Percentiles rank a stretch among this genome's conserved stretches.
These are phyloP conservation scores for Callaeas wilsoni DNA, from an alignment of 2,113 vertebrate species.

Conservation along the genomic window DNA sequence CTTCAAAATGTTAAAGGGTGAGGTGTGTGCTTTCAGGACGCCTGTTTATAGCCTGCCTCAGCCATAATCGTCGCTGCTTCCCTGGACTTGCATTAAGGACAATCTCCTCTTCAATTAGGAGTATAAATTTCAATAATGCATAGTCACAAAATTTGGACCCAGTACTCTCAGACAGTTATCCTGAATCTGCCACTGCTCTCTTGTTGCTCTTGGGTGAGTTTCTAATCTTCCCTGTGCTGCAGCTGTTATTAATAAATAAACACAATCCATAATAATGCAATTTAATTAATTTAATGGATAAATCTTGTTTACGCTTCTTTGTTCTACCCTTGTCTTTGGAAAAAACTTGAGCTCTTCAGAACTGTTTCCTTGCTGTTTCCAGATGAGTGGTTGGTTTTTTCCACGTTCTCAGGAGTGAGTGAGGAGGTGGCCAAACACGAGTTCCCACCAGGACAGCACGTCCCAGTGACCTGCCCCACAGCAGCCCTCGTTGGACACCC, in stretches of 20 bases:
- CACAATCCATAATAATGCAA: constrained; percentile 10
- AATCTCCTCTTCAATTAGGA: background rate
- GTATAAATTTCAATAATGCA: constrained; percentile 4
- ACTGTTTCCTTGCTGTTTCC: background rate
- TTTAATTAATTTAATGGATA: constrained; percentile 46
- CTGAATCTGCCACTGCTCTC: background rate
- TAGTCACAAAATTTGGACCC: background rate
- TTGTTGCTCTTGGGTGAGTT: background rate
- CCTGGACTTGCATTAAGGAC: background rate
- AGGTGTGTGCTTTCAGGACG: background rate
- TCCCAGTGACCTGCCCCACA: too few relatives aligned
- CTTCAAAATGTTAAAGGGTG: constrained; percentile 37
- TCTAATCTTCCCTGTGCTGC: background rate
- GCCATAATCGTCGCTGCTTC: background rate
- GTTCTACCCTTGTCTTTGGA: background rate
- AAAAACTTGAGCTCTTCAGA: background rate
- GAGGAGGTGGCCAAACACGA: background rate
- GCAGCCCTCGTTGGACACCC: background rate
- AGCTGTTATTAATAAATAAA: constrained; percentile 43
- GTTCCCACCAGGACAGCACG: accelerated
- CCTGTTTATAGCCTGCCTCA: constrained; percentile 34
- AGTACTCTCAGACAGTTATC: background rate
- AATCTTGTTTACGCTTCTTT: constrained; percentile 25
- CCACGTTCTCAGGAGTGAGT: background rate
- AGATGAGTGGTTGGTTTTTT: background rate